Base-by-base conservation (phyloP, 2,888 invertebrate genomes). In the Maniola hyperantus region DNA sequence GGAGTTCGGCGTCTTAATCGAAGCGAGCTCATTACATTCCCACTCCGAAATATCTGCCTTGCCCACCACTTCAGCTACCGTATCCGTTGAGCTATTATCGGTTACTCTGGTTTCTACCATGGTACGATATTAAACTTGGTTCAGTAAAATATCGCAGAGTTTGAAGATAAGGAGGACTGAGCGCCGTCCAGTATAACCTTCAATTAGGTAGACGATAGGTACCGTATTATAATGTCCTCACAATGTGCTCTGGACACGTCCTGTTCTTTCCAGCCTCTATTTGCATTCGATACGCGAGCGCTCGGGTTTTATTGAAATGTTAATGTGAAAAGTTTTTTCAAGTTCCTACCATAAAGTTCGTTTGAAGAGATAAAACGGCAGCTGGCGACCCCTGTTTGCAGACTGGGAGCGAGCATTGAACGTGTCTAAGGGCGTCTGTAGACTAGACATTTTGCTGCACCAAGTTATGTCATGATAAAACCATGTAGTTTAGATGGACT, bases 301-400 rank as follows among this genome's bases (percentile, higher is more conserved):
- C 71, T 69, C 72, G 72, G 73, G 73, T 78, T 82, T 80, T 83
- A 85, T 85, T 84, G 78, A 83, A 85, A 84, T 81, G 77, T 83
- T 82, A 83, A 83, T 83, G 76, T 71, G 73, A 77, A 76, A 77
- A 76, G 77, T 79, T 82, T 83, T 77, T 78, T 69, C 71, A 73
- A 77, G 75, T 80, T 81, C 77, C 74, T 76, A 73, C 72, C 72
- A 65, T 71, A 70, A 74, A 76, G 79, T 83, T 79, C 79, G 82
- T 83, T 82, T 78, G 78, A 78, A 70, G 78, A 83, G 82, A 85
- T 85, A 85, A 84, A 83, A 76, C 83, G 84, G 84, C 89, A 89
- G 89, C 85, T 89, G 89, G 77, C 74, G 71, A 74, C 84, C 85
- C 86, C 83, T 83, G 80, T 85, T 85, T 84, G 82, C 83, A 81